Evolutionary conservation across 2,888 invertebrate genomes (phyloP), one percentile per base, ranked within the genome.

Genomic region (Pseudanteris insignis): DNA sequence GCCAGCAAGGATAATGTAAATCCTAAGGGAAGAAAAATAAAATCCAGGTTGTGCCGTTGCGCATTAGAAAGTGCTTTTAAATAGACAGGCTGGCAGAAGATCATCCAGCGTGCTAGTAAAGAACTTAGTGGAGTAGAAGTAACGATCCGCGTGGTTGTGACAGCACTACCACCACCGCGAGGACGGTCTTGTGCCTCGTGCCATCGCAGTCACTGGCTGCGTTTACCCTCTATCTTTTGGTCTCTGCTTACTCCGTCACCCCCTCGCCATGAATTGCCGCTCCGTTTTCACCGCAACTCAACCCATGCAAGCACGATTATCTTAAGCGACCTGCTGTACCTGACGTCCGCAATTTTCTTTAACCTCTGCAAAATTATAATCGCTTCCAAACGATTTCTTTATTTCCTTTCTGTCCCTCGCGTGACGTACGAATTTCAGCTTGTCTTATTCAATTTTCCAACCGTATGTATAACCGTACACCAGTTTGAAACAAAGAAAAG

Each of bases 261-360:
- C 83, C 81, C 79, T 63, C 48, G 51, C 66, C 65, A 63, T 65
- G 69, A 64, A 66, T 65, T 68, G 65, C 66, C 66, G 51, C 70
- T 67, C 70, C 69, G 70, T 70, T 74, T 71, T 71, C 70, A 73
- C 74, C 74, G 71, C 73, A 74, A 71, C 69, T 71, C 72, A 68
- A 51, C 63, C 64, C 65, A 58, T 64, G 63, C 65, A 53, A 51
- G 47, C 61, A 66, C 66, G 63, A 71, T 71, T 66, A 68, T 70
- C 69, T 71, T 67, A 66, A 69, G 66, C 68, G 67, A 66, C 67
- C 63, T 62, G 66, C 71, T 79, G 79, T 72, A 58, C 57, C 57
- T 58, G 79, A 78, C 79, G 68, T 75, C 72, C 67, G 74, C 77
- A 79, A 79, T 79, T 73, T 76, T 71, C 71, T 68, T 65, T 67